Conservation (phyloP, 53 echinoderm and acorn worm genomes). For the Temnopleurus reevesii region DNA sequence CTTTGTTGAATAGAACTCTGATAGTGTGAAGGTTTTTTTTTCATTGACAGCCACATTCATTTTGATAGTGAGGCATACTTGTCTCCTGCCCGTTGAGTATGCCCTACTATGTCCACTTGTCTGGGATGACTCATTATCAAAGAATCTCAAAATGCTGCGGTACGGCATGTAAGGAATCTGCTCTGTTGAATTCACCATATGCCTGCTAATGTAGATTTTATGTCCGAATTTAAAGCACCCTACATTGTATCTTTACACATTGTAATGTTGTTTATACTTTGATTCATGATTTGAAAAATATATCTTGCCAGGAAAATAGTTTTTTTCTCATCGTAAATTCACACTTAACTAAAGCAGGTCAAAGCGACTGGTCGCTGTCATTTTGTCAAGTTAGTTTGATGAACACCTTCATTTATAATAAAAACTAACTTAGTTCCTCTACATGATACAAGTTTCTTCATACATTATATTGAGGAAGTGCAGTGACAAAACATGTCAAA, state of each 20-base stretch:
- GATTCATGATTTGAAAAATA: not conserved
- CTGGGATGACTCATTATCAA: not conserved
- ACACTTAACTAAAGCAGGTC: too few species aligned
- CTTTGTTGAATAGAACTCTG: not conserved
- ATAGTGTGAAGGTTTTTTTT: constrained; percentile 5
- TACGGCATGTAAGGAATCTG: not conserved
- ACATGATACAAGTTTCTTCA: not conserved
- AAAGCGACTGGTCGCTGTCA: too few species aligned
- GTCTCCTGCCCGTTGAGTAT: not conserved
- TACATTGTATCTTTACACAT: too few species aligned
- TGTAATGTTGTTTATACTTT: not conserved
- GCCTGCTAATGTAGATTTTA: not conserved
- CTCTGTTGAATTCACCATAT: not conserved
- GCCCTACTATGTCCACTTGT: constrained; percentile 22
- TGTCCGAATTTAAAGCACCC: too few species aligned
- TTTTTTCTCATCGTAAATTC: too few species aligned
- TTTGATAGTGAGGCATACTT: not conserved
- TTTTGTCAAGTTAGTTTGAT: not conserved
- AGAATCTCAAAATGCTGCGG: not conserved
- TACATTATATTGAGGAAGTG: constrained; percentile 27
- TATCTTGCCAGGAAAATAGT: not conserved
- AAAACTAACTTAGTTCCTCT: not conserved
- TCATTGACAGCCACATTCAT: not conserved
- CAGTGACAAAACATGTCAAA: not conserved
- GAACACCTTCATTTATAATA: not conserved